phyloP scores from a whole-genome alignment of 2,113 vertebrate genomes.

The Sciurus niger region DNA sequence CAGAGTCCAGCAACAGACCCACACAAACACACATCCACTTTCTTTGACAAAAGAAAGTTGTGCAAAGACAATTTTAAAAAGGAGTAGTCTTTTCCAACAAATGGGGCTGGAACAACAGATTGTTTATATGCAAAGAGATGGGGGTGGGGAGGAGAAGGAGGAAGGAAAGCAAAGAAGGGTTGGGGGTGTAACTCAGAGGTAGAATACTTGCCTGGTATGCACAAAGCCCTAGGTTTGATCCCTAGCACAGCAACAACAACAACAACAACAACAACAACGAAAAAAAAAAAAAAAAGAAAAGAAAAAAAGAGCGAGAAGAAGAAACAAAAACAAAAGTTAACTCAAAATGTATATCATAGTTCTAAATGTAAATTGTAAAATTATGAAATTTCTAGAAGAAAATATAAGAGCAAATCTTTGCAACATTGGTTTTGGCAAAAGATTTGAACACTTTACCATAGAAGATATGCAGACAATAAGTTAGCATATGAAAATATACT shows the following conservation, averaged over 20 bases:
- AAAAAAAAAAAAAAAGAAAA: too few species aligned
- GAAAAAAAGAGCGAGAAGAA: too few species aligned
- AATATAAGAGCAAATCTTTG: conserved; percentile 12
- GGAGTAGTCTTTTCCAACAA: not conserved
- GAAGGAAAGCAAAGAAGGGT: not conserved
- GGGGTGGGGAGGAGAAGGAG: not conserved
- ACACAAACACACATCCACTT: not conserved
- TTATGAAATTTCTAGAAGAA: not conserved
- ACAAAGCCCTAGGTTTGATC: too few species aligned
- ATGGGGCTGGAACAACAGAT: not conserved
- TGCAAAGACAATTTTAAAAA: not conserved
- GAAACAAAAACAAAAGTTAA: not conserved
- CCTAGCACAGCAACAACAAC: too few species aligned
- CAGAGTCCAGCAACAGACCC: not conserved
- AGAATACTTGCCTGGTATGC: too few species aligned
- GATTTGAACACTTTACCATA: not conserved
- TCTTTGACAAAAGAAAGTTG: not conserved
- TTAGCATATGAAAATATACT: not conserved
- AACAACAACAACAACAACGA: too few species aligned
- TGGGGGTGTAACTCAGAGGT: too few species aligned
- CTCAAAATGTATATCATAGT: not conserved
- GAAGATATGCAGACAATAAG: not conserved
- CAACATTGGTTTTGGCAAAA: not conserved
- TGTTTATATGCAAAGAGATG: not conserved
- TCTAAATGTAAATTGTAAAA: not conserved